These are phyloP conservation scores for Neocrepidodera transversa DNA, from an alignment of 2,888 invertebrate species.

Conservation along the genomic window DNA sequence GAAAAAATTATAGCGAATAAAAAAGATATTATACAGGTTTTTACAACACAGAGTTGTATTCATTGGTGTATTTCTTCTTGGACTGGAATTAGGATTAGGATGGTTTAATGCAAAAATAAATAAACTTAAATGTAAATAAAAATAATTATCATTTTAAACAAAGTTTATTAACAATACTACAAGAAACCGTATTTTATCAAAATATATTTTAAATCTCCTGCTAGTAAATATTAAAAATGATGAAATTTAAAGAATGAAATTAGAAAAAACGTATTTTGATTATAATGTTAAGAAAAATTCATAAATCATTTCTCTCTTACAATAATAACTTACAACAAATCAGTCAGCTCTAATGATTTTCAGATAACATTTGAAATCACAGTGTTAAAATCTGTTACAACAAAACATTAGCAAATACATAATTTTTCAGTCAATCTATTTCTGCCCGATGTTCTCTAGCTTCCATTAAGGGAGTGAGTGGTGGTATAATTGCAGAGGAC, in stretches of 20 bases:
- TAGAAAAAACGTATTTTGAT: constrained; percentile 12
- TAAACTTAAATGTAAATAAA: neutral
- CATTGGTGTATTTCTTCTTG: too few species aligned
- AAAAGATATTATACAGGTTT: too few species aligned
- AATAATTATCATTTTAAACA: constrained; percentile 28
- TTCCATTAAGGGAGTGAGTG: constrained; percentile 40
- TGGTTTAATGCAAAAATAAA: too few species aligned
- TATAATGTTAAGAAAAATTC: constrained; percentile 11
- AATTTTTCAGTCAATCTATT: constrained; percentile 37
- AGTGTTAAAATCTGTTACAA: constrained; percentile 35
- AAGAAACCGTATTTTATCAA: constrained; percentile 42
- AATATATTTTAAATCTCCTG: constrained; percentile 37
- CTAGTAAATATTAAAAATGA: constrained; percentile 13
- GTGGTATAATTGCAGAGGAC: constrained; percentile 60
- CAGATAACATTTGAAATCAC: constrained; percentile 42
- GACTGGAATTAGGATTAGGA: too few species aligned
- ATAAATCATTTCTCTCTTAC: constrained; percentile 18
- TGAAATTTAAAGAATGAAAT: constrained; percentile 3
- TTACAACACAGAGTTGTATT: too few species aligned
- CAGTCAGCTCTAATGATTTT: constrained; percentile 42
- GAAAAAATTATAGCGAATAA: too few species aligned
- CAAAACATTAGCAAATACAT: constrained; percentile 30
- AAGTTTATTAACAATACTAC: constrained; percentile 43
- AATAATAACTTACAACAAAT: constrained; percentile 40
- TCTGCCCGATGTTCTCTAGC: constrained; percentile 36